Conservation (phyloP, 2,888 invertebrate species). For the Pristionchus exspectatus region DNA sequence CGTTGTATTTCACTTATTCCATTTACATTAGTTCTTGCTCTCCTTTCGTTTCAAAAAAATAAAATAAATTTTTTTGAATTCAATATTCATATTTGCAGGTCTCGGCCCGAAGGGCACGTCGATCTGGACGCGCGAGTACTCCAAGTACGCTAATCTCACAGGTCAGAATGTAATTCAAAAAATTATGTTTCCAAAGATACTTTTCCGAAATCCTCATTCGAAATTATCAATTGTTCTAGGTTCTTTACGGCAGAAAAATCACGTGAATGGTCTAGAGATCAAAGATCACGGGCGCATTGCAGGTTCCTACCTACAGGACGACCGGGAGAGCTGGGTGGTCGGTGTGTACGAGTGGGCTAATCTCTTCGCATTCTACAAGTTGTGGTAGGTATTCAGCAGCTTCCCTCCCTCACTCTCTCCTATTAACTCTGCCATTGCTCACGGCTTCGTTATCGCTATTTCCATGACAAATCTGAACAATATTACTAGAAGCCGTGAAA, state of each 20-base stretch:
- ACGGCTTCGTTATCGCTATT: too few relatives aligned
- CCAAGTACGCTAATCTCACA: conserved; percentile 75
- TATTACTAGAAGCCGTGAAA: too few relatives aligned
- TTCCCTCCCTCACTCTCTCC: too few relatives aligned
- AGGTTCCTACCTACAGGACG: conserved; percentile 73
- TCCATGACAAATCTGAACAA: too few relatives aligned
- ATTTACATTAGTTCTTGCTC: too few relatives aligned
- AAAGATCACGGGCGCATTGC: not conserved
- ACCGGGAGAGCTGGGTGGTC: conserved; percentile 75
- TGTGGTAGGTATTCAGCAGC: conserved; percentile 67
- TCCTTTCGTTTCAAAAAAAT: too few relatives aligned
- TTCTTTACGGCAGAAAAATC: too few relatives aligned
- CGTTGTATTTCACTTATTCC: too few relatives aligned
- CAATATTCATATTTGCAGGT: conserved; percentile 59
- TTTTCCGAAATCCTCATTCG: too few relatives aligned
- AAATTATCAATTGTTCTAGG: too few relatives aligned
- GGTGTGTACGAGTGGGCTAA: conserved; percentile 78
- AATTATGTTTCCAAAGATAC: not conserved
- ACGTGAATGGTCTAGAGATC: too few relatives aligned
- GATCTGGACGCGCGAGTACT: conserved; percentile 77
- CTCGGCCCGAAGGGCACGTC: conserved; percentile 76
- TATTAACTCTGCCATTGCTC: too few relatives aligned
- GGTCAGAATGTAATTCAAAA: conserved; percentile 54
- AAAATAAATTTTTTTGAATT: not conserved
- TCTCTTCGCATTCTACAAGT: conserved; percentile 77